phyloP scores from a whole-genome alignment of 2,888 invertebrate species.

The Lypha dubia region DNA sequence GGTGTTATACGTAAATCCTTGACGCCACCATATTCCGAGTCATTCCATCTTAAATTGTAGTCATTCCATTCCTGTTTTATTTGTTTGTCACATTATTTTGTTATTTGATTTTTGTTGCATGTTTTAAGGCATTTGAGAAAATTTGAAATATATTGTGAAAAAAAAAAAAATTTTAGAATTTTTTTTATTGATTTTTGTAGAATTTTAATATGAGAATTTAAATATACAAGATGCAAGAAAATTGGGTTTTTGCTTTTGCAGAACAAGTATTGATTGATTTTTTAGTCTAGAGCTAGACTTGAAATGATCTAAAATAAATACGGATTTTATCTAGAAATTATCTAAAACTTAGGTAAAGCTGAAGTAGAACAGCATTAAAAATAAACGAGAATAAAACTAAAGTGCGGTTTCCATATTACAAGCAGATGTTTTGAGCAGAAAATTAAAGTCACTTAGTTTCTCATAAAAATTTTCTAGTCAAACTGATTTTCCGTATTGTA shows the following conservation, averaged over 20 bases:
- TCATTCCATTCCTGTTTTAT: constrained; percentile 96
- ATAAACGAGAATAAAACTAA: background rate
- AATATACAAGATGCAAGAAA: constrained; percentile 22
- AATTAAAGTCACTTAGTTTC: background rate
- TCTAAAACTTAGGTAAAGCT: background rate
- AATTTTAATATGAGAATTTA: constrained; percentile 5
- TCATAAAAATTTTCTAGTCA: too few relatives aligned
- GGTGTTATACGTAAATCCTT: constrained; percentile 97
- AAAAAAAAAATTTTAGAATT: constrained; percentile 73
- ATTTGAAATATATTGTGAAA: constrained; percentile 13
- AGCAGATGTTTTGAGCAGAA: background rate
- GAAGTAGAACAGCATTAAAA: background rate
- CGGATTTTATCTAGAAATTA: background rate
- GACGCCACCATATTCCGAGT: constrained; percentile 96
- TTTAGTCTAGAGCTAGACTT: background rate
- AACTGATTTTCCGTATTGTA: too few relatives aligned
- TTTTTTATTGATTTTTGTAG: background rate
- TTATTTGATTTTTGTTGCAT: background rate
- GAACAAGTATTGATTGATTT: too few relatives aligned
- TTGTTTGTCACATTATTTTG: background rate
- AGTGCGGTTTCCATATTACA: too few relatives aligned
- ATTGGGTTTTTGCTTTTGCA: background rate
- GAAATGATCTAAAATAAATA: background rate
- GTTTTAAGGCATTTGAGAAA: background rate
- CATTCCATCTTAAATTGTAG: constrained; percentile 98